Percentiles rank a stretch among this genome's conserved stretches.
Evolutionary conservation across 2,113 vertebrate genomes (phyloP).

Genomic region (Willisornis vidua): DNA sequence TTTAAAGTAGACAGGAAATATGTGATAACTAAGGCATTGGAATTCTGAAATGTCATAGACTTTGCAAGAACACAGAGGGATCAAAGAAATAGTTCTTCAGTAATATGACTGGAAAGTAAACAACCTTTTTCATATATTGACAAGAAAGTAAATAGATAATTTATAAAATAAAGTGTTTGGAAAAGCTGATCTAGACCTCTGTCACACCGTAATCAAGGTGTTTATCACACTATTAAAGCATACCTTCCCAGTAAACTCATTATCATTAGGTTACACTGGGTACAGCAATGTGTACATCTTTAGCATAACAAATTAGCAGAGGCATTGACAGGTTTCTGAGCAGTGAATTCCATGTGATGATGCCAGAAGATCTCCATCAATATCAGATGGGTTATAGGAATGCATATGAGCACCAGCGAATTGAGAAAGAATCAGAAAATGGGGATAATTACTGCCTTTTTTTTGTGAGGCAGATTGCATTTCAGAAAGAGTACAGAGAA

Average conservation of each 20-base stretch:
- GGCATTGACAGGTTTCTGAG: neutral
- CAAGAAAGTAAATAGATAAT: constrained; percentile 15
- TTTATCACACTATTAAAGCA: neutral
- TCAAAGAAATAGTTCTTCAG: neutral
- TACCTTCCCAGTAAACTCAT: neutral
- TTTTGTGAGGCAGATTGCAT: constrained; percentile 5
- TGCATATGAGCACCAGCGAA: neutral
- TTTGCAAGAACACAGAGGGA: neutral
- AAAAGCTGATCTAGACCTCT: constrained; percentile 1
- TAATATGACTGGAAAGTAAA: neutral
- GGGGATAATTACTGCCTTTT: constrained; percentile 11
- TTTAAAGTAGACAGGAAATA: neutral
- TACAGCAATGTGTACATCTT: neutral
- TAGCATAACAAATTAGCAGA: neutral
- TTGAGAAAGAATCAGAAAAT: neutral
- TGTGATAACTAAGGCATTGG: neutral
- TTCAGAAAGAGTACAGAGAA: neutral
- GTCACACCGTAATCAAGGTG: neutral
- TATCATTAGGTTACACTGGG: neutral
- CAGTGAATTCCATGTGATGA: neutral
- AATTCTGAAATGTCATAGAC: neutral
- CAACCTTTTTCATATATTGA: neutral
- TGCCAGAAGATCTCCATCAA: neutral
- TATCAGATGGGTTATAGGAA: neutral
- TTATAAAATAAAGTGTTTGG: constrained; percentile 5